phyloP scores from a whole-genome alignment of 2,797 vertebrate species.

The Ctenopoma kingsleyae region DNA sequence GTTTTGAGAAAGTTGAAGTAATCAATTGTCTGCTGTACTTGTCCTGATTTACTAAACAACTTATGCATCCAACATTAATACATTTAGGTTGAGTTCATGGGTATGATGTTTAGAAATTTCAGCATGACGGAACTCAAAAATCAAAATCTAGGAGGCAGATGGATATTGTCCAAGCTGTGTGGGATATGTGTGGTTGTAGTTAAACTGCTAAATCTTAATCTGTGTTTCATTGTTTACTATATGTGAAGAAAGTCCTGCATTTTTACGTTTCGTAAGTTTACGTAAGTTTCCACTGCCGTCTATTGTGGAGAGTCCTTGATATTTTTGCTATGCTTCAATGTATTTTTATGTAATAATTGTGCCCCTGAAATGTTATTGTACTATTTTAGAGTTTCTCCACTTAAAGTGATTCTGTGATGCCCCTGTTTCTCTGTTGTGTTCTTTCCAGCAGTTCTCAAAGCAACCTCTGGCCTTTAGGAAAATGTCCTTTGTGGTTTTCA shows the following conservation, averaged over 20 bases:
- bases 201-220: neutral
- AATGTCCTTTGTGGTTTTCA: constrained; percentile 49
- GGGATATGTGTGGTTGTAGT: neutral
- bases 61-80: neutral
- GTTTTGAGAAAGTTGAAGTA: constrained; percentile 9
- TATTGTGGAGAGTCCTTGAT: neutral
- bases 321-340: neutral
- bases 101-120: neutral
- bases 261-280: neutral
- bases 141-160: neutral
- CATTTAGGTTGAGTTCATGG: constrained; percentile 2
- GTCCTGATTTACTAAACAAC: neutral
- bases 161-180: neutral
- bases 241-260: neutral
- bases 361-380: neutral
- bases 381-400: neutral
- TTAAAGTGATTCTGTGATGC: neutral
- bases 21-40: constrained; percentile 11
- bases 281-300: neutral
- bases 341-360: constrained; percentile 1
- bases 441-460: constrained; percentile 57
- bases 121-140: neutral
- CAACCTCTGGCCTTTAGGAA: constrained; percentile 46
- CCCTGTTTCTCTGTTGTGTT: constrained; percentile 28
- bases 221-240: neutral